Percentiles rank a stretch among this genome's conserved stretches.
phyloP scores from a whole-genome alignment of 2,113 vertebrate genomes.

The Athene noctua region DNA sequence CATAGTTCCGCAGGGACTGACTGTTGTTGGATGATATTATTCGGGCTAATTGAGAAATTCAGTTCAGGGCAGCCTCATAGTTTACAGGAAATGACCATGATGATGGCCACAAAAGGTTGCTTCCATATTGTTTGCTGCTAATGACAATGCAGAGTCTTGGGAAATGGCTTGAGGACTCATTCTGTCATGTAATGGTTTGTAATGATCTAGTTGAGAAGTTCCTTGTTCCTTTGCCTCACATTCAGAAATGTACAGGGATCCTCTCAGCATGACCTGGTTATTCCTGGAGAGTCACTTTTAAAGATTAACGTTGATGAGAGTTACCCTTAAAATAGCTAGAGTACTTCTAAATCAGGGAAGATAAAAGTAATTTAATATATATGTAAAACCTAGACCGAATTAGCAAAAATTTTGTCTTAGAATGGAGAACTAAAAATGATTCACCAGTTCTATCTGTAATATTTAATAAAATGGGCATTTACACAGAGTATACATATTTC shows the following conservation, averaged over 20 bases:
- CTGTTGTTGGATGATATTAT: background rate
- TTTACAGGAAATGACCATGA: constrained; percentile 24
- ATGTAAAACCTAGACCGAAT: background rate
- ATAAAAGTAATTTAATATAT: background rate
- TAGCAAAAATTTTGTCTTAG: background rate
- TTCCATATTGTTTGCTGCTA: constrained; percentile 47
- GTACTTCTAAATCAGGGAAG: background rate
- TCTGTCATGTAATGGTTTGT: constrained; percentile 6
- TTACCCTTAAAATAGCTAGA: constrained; percentile 8
- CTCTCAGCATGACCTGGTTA: background rate
- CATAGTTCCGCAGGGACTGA: background rate
- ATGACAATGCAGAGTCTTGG: constrained; percentile 23
- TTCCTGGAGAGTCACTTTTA: background rate
- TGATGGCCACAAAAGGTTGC: constrained; percentile 49
- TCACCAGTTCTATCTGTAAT: constrained; percentile 15
- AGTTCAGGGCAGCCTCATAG: background rate
- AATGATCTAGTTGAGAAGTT: constrained; percentile 36
- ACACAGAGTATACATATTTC: background rate
- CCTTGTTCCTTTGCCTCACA: background rate
- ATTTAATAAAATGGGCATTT: constrained; percentile 41
- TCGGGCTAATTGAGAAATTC: background rate
- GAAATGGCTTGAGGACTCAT: background rate
- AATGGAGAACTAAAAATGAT: constrained; percentile 2
- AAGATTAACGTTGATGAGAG: background rate
- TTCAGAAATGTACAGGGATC: background rate